Base-by-base conservation (phyloP, 2,888 invertebrate genomes). In the Aelia acuminata region DNA sequence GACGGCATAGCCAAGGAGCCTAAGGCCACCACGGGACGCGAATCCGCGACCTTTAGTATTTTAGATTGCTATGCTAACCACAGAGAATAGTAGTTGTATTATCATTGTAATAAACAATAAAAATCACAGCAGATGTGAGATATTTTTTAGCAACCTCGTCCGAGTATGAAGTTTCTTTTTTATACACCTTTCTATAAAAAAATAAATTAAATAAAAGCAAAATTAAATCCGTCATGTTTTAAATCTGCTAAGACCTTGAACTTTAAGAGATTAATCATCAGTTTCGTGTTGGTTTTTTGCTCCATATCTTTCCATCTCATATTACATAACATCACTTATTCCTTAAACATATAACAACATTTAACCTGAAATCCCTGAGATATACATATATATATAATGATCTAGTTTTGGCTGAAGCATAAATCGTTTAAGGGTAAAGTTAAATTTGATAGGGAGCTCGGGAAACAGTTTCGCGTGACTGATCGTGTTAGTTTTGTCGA, bases 381-480 rank as follows among this genome's bases (percentile, higher is more conserved):
- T 43, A 43, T 10, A 7, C 43, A 43, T n/a, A n/a, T n/a, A n/a
- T n/a, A n/a, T n/a, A n/a, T n/a, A n/a, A n/a, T n/a, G n/a, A n/a
- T n/a, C n/a, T n/a, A n/a, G n/a, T n/a, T n/a, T n/a, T n/a, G n/a
- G 43, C 0, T 1, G 3, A 5, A 20, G 35, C 2, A 18, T 20
- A 35, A 35, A 70, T 31, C 15, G 31, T 31, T 70, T 15, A 3
- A n/a, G 10, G 26, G 63, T 20, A 8, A 70, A 35, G 63, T 35
- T 70, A 35, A 70, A 70, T 20, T 31, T 70, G 3, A 70, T 70
- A 5, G 20, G 18, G 63, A 35, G 4, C 31, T 35, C n/a, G n/a
- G 63, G 63, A 35, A 70, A 35, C 31, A 2, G 35, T 35, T 70
- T 70, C 63, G 63, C 63, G 63, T 70, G 63, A 70, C 63, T 20